Base-by-base conservation (phyloP, 2,113 vertebrate genomes). In the Anolis sagrei region DNA sequence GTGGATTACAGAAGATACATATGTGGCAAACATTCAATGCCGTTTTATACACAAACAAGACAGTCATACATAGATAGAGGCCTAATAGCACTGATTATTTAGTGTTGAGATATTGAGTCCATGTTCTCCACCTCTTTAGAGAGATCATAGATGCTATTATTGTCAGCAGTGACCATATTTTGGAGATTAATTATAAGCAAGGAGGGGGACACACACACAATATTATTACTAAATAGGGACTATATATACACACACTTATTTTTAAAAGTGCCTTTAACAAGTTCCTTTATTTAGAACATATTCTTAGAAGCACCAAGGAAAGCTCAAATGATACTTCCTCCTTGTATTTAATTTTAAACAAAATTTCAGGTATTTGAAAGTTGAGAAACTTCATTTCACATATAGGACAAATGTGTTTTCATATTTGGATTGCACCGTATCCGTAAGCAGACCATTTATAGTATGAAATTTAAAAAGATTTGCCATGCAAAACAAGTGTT, bases 381-480 rank as follows among this genome's bases (percentile, higher is more conserved):
- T 77, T 92, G 83, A 39, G 91, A 88, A 84, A 88, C 76, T 51
- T 7, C 25, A 76, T 51, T 70, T 66, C 3, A 89, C 85, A 69
- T 81, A 87, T 92, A 85, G 83, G 87, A 29, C 89, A 90, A 90
- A 54, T 5, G 61, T 76, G 32, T 79, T 85, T 90, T 64, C 82
- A 83, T 86, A 81, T 88, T 79, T 91, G 25, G 77, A 78, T 81
- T 81, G n/a, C 86, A 7, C 7, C 29, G 87, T 72, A 76, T 48
- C 39, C 77, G 84, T 83, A 87, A 92, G 78, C 82, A 88, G 89
- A 85, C 10, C 48, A 66, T 78, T 85, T 58, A 76, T 79, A 80
- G 13, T 61, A 29, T 76, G 16, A 90, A 92, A 83, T 87, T 76
- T 25, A 82, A 82, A 85, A 61, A 34, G 77, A 86, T 87, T 89